Evolutionary conservation across 1,140 invertebrate species (phyloP).

Genomic region (Polypedilum pembai): DNA sequence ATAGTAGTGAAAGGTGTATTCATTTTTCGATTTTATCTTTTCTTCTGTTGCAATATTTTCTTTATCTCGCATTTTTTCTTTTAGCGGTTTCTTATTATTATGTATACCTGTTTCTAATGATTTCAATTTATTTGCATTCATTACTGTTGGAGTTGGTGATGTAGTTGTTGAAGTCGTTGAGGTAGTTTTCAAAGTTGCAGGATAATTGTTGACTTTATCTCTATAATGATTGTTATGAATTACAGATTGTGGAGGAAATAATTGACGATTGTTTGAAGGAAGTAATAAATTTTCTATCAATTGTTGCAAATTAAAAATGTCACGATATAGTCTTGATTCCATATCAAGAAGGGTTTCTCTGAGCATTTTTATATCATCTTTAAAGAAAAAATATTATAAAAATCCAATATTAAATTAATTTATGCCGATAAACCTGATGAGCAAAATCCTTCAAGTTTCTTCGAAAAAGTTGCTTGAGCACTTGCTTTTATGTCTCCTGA

Average conservation of each 20-base stretch:
- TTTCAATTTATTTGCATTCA: slow-evolving; percentile 21
- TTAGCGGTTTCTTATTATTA: background rate
- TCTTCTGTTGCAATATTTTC: background rate
- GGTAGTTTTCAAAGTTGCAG: background rate
- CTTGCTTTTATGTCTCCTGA: background rate
- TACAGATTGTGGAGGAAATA: background rate
- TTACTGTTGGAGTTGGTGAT: background rate
- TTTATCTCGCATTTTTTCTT: background rate
- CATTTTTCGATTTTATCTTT: background rate
- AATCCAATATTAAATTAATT: background rate
- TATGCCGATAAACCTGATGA: background rate
- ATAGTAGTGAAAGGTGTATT: background rate
- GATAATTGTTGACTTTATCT: background rate
- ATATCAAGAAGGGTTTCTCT: background rate
- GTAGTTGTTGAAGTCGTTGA: background rate
- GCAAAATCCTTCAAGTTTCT: slow-evolving; percentile 4
- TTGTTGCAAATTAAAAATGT: background rate
- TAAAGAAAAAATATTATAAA: background rate
- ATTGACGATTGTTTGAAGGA: background rate
- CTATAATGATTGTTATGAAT: background rate
- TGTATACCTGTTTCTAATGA: background rate
- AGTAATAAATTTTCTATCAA: background rate
- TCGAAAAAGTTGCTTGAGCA: slow-evolving; percentile 9
- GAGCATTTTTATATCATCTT: background rate
- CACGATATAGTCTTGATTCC: background rate